Conservation (phyloP, 2,888 invertebrate species). For the Caenorhabditis afra region DNA sequence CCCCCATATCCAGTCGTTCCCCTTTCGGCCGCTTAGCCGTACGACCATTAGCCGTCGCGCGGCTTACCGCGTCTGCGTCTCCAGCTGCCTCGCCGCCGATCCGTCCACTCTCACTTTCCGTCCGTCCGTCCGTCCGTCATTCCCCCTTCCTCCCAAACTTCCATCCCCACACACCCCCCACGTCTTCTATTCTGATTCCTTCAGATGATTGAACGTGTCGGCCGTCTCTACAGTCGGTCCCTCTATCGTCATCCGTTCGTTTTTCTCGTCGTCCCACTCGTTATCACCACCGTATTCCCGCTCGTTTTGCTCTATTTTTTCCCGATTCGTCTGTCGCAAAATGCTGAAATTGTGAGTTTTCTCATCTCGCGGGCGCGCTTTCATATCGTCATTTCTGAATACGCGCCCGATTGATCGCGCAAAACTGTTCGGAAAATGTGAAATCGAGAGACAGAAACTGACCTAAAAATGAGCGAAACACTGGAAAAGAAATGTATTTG, state of each 20-base stretch:
- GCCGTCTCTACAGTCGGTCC: slow-evolving; percentile 54
- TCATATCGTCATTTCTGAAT: too few species aligned
- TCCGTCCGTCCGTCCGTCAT: neutral
- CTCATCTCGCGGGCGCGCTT: too few species aligned
- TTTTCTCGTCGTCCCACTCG: slow-evolving; percentile 63
- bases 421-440: too few species aligned
- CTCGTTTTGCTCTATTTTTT: slow-evolving; percentile 55
- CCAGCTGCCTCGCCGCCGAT: slow-evolving; percentile 17
- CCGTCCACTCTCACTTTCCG: slow-evolving; percentile 37
- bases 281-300: slow-evolving; percentile 66
- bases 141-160: neutral
- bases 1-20: slow-evolving; percentile 9
- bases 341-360: slow-evolving; percentile 78
- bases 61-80: slow-evolving; percentile 42
- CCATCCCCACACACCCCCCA: neutral
- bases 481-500: too few species aligned
- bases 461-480: too few species aligned
- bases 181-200: slow-evolving; percentile 5
- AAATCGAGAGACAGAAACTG: too few species aligned
- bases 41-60: slow-evolving; percentile 40
- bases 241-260: slow-evolving; percentile 55
- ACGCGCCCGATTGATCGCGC: too few species aligned
- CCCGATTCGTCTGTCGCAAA: slow-evolving; percentile 68
- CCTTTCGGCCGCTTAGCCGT: slow-evolving; percentile 24
- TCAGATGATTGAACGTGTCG: slow-evolving; percentile 52